Evolutionary conservation across 1,140 invertebrate species (phyloP).

Genomic region (Drosophila lowei): DNA sequence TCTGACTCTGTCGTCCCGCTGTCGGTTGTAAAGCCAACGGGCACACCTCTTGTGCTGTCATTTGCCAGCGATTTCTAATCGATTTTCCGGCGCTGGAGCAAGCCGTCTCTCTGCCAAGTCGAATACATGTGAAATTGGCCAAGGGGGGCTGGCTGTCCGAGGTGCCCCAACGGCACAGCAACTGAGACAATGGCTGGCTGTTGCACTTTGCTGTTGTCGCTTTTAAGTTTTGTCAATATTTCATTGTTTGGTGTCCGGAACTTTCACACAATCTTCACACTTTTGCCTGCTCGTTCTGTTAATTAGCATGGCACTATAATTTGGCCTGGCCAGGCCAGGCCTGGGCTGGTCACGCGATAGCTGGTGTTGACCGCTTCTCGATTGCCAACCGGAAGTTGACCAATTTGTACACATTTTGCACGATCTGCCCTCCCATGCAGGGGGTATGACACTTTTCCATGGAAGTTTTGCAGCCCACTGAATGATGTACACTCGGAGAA

Average conservation of each 20-base stretch:
- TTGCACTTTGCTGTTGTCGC: slow-evolving; percentile 40
- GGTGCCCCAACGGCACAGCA: slow-evolving; percentile 14
- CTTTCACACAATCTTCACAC: slow-evolving; percentile 75
- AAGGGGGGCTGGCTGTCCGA: slow-evolving; percentile 1
- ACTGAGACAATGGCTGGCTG: slow-evolving; percentile 35
- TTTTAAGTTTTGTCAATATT: slow-evolving; percentile 63
- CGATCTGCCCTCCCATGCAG: slow-evolving; percentile 12
- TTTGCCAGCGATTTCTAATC: slow-evolving; percentile 79
- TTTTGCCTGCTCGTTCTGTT: slow-evolving; percentile 62
- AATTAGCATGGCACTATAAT: slow-evolving; percentile 71
- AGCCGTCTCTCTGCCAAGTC: slow-evolving; percentile 4
- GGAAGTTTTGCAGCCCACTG: background rate
- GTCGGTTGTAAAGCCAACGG: slow-evolving; percentile 56
- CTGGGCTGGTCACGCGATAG: slow-evolving; percentile 53
- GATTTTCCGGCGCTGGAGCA: slow-evolving; percentile 64
- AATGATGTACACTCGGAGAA: background rate
- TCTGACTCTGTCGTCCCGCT: slow-evolving; percentile 38
- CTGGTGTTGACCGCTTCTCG: slow-evolving; percentile 27
- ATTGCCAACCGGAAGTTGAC: slow-evolving; percentile 58
- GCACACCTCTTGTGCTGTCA: slow-evolving; percentile 76
- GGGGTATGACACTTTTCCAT: too few species aligned
- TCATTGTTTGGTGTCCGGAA: slow-evolving; percentile 53
- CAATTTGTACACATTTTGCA: slow-evolving; percentile 67
- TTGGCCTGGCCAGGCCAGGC: slow-evolving; percentile 10
- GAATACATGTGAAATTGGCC: slow-evolving; percentile 53